Evolutionary conservation across 2,113 vertebrate species (phyloP), one percentile per base, ranked within the genome.

Genomic region (Dunckerocampus dactyliophorus): DNA sequence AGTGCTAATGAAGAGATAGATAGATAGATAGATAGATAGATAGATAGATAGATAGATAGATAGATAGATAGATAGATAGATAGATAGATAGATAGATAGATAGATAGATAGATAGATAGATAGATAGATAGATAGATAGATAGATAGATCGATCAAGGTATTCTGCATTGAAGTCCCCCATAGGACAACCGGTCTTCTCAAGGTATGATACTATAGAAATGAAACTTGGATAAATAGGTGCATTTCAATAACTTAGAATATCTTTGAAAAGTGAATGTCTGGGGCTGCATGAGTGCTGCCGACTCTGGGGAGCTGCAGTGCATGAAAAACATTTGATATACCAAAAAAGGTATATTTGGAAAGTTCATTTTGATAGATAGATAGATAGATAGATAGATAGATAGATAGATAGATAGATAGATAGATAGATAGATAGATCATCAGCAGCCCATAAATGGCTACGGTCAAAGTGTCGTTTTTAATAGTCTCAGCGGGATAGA

Each of bases 391-490:
- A 19, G 55, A 8, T 4, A 8, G 34, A 34, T 1, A 48, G 47
- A 48, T 8, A n/a, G 47, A 48, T 8, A n/a, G 47, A 48, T 21
- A 19, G 55, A 8, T 4, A 8, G 34, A 48, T 8, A 48, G 47
- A 48, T 8, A n/a, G 47, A 48, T 8, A n/a, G 47, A 48, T 21
- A 19, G 55, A 8, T 4, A 8, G 34, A 34, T 1, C 34, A n/a
- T n/a, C 49, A 51, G 22, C 21, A 51, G 14, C 49, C 49, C 49
- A 51, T 51, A 16, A 24, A 51, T 14, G 15, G 49, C 7, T 63
- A 65, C 73, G 70, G 66, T 62, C 58, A 31, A 47, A 37, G 50
- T 56, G 59, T 58, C 56, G 59, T 66, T 63, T 60, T 34, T 49
- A 48, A 69, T 63, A 6, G 14, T 21, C 70, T 66, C 19, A 52